Conservation (phyloP, 2,113 vertebrate genomes). For the Chroicocephalus ridibundus region DNA sequence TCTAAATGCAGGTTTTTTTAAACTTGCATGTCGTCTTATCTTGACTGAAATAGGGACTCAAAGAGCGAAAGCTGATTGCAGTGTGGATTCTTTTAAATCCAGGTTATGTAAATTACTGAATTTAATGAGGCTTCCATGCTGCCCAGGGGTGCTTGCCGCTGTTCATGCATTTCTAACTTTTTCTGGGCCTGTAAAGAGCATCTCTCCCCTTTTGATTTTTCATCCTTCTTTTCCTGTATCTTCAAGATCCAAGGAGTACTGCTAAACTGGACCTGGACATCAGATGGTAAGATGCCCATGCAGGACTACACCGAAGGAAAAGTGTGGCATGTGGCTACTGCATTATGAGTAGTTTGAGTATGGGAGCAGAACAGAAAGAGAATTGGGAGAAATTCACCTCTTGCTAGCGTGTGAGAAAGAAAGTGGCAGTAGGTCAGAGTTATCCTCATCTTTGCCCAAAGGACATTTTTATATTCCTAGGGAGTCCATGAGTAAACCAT, state of each 20-base stretch:
- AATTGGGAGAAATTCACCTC: background rate
- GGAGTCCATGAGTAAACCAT: background rate
- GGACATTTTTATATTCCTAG: background rate
- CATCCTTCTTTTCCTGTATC: background rate
- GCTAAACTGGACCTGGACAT: background rate
- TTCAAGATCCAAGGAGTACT: background rate
- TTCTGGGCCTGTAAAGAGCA: background rate
- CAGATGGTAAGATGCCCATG: background rate
- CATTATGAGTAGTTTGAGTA: background rate
- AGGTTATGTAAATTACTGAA: background rate
- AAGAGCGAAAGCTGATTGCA: background rate
- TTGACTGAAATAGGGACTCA: background rate
- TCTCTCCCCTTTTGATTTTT: background rate
- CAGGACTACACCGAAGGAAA: background rate
- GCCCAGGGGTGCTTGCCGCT: background rate
- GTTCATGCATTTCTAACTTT: background rate
- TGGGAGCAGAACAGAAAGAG: background rate
- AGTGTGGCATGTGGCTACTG: rapidly evolving
- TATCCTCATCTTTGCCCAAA: background rate
- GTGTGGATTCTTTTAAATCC: background rate
- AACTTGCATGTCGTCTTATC: background rate
- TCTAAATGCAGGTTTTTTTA: background rate
- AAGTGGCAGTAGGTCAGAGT: background rate
- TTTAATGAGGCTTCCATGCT: background rate
- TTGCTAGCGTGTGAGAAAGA: background rate